Conservation (phyloP, 2,797 vertebrate species). For the Acanthopagrus latus region DNA sequence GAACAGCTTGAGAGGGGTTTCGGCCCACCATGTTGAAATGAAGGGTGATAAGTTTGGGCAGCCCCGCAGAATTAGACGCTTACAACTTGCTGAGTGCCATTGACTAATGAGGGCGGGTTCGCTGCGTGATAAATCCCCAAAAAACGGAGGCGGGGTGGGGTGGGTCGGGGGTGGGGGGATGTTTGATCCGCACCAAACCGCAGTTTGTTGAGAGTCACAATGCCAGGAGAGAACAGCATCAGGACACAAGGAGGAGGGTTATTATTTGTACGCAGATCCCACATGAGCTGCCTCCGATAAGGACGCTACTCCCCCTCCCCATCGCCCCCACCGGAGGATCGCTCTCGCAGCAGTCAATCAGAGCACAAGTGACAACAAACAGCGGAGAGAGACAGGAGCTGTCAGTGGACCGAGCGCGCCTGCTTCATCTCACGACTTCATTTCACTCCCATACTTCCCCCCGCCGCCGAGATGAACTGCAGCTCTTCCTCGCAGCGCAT, state of each 20-base stretch:
- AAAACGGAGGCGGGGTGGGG: constrained; percentile 45
- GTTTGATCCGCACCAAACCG: constrained; percentile 73
- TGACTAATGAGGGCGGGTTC: constrained; percentile 80
- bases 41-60: constrained; percentile 80
- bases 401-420: constrained; percentile 39
- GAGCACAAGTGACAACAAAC: constrained; percentile 60
- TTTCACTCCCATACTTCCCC: constrained; percentile 35
- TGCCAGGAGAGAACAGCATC: constrained; percentile 59
- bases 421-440: constrained; percentile 48
- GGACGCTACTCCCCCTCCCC: constrained; percentile 30
- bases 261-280: constrained; percentile 59
- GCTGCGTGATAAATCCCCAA: constrained; percentile 64
- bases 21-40: constrained; percentile 77
- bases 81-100: constrained; percentile 81
- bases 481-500: constrained; percentile 35
- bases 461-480: constrained; percentile 27
- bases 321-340: not conserved
- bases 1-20: constrained; percentile 79
- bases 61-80: constrained; percentile 73
- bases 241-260: constrained; percentile 55
- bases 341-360: constrained; percentile 64
- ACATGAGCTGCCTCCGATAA: constrained; percentile 61
- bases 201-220: constrained; percentile 72
- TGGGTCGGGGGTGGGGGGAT: no score
- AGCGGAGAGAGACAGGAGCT: constrained; percentile 53